phyloP scores from a whole-genome alignment of 1,140 invertebrate genomes.

The Drosophila persimilis region DNA sequence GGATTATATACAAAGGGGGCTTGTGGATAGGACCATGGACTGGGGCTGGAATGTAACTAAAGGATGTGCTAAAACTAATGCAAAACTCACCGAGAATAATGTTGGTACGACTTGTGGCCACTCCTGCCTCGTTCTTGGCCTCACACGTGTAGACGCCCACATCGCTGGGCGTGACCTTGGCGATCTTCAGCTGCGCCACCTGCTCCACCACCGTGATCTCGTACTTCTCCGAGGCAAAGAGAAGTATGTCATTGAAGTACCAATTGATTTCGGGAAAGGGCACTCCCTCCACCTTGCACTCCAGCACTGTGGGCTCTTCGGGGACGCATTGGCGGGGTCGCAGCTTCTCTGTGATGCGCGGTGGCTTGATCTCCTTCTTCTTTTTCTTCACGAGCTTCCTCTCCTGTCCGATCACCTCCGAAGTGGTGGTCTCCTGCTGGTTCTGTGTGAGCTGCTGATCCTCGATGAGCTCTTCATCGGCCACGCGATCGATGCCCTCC shows the following conservation, averaged over 20 bases:
- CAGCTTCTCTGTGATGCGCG: conserved; percentile 88
- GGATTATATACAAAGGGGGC: conserved; percentile 34
- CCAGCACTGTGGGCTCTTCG: conserved; percentile 86
- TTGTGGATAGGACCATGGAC: not conserved
- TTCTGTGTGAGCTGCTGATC: conserved; percentile 79
- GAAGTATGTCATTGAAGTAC: conserved; percentile 93
- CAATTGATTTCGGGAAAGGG: conserved; percentile 91
- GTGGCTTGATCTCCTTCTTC: conserved; percentile 86
- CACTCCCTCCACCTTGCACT: conserved; percentile 88
- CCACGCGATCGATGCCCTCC: conserved; percentile 83
- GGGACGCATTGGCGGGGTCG: conserved; percentile 87
- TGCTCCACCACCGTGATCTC: conserved; percentile 86
- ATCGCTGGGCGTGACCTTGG: conserved; percentile 89
- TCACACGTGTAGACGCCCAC: conserved; percentile 93
- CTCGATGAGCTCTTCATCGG: conserved; percentile 84
- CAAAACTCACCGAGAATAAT: conserved; percentile 84
- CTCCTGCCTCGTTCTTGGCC: conserved; percentile 89
- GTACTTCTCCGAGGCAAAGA: conserved; percentile 88
- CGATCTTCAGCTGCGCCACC: conserved; percentile 88
- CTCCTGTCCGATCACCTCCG: conserved; percentile 76
- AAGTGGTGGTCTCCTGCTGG: conserved; percentile 83
- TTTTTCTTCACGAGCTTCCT: conserved; percentile 83
- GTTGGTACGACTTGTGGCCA: conserved; percentile 90
- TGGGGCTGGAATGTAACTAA: not conserved
- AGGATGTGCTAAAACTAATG: not conserved